Evolutionary conservation across 2,888 invertebrate species (phyloP).

Genomic region (Agonopterix subpropinquella): DNA sequence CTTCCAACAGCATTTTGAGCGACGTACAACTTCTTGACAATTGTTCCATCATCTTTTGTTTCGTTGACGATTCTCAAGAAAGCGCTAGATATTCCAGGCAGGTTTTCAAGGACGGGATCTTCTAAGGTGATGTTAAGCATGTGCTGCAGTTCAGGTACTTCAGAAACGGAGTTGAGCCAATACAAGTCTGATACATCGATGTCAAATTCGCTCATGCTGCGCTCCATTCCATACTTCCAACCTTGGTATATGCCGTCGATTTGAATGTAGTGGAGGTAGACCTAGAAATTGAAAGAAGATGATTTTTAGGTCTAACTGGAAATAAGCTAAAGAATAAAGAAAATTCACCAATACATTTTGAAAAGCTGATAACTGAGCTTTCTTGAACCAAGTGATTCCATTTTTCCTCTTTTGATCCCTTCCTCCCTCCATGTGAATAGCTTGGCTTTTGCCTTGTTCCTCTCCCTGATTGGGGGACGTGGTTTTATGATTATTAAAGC

Average conservation of each 20-base stretch:
- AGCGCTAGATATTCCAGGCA: constrained; percentile 75
- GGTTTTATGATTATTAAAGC: too few species aligned
- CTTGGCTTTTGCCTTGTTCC: too few species aligned
- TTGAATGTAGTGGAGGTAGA: constrained; percentile 85
- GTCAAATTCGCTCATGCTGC: constrained; percentile 77
- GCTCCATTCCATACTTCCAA: constrained; percentile 80
- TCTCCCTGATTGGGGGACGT: too few species aligned
- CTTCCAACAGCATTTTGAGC: constrained; percentile 88
- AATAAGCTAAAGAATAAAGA: too few species aligned
- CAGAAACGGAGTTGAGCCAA: constrained; percentile 85
- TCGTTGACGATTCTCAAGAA: constrained; percentile 77
- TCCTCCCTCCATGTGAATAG: too few species aligned
- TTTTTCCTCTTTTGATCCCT: too few species aligned
- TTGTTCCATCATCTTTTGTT: constrained; percentile 46
- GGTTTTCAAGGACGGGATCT: constrained; percentile 33
- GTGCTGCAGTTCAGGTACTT: constrained; percentile 81
- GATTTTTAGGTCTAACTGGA: too few species aligned
- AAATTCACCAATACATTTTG: too few species aligned
- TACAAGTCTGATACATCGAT: constrained; percentile 79
- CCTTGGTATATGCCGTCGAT: constrained; percentile 86
- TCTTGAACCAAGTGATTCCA: too few species aligned
- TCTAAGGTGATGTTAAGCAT: constrained; percentile 61
- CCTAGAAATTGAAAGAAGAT: constrained; percentile 45
- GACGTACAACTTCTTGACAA: constrained; percentile 76
- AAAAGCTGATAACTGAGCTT: too few species aligned